A percentile compares a stretch with the other conserved stretches of the same genome.
phyloP scores from a whole-genome alignment of 2,113 vertebrate species.

The Aviceda subcristata region DNA sequence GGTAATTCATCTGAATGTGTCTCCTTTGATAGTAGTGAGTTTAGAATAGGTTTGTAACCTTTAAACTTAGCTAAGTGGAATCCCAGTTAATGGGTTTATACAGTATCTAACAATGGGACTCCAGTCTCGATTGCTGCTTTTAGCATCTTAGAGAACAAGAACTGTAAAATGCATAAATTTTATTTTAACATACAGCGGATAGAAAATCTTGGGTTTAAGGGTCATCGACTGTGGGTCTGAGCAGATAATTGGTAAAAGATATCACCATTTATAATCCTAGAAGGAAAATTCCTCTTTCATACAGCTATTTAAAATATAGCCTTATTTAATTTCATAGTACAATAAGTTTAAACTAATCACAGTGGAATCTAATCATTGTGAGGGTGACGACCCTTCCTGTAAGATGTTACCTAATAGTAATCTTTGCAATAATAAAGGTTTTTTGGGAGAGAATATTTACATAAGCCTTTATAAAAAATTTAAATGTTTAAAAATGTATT shows the following conservation, averaged over 20 bases:
- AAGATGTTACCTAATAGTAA: background rate
- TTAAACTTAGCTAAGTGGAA: constrained; percentile 3
- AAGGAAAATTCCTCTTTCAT: background rate
- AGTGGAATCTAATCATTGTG: background rate
- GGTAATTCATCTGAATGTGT: background rate
- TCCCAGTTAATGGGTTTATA: background rate
- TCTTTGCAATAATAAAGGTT: background rate
- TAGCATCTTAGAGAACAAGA: background rate
- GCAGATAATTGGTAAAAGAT: background rate
- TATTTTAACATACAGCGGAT: background rate
- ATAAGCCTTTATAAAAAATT: background rate
- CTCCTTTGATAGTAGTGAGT: background rate
- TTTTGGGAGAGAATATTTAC: background rate
- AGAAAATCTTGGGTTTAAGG: background rate
- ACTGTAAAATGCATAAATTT: background rate
- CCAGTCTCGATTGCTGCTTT: background rate
- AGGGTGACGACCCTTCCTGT: background rate
- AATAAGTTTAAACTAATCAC: background rate
- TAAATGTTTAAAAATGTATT: background rate
- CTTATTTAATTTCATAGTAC: background rate
- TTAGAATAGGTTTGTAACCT: constrained; percentile 6
- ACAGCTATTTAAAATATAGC: background rate
- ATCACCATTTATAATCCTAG: background rate
- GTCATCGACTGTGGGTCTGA: background rate
- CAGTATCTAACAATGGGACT: background rate